Percentiles rank a stretch among this genome's conserved stretches.
phyloP scores from a whole-genome alignment of 1,140 invertebrate genomes.

The Sarcophaga peregrina region DNA sequence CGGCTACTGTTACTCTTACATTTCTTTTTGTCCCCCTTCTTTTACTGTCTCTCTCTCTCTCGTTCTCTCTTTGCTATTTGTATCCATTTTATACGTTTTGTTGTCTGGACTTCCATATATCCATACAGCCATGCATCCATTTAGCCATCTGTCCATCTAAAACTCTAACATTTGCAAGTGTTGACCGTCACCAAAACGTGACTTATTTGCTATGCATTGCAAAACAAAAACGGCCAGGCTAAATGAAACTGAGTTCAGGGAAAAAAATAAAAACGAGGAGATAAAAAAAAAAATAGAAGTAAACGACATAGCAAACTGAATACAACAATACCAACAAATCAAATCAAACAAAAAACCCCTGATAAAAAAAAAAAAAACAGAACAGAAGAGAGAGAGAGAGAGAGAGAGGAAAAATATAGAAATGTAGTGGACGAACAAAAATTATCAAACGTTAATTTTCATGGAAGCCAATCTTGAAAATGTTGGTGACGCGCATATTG shows the following conservation, averaged over 20 bases:
- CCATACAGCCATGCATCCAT: neutral
- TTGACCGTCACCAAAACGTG: conserved; percentile 30
- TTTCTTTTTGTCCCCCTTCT: no score
- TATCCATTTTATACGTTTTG: neutral
- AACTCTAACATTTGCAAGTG: conserved; percentile 42
- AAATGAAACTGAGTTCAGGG: no score
- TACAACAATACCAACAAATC: neutral
- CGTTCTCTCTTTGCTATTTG: no score
- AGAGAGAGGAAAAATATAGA: neutral
- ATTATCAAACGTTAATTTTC: conserved; percentile 23
- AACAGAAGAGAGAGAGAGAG: neutral
- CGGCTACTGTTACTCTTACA: neutral
- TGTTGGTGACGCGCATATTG: conserved; percentile 20
- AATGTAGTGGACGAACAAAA: no score
- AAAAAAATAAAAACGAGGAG: neutral
- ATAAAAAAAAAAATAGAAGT: neutral
- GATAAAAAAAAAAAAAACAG: conserved; percentile 28
- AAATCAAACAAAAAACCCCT: conserved; percentile 18
- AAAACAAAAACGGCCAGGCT: neutral
- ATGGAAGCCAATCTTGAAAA: conserved; percentile 35
- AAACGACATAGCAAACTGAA: neutral
- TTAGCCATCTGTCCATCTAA: conserved; percentile 4
- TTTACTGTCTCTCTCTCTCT: no score
- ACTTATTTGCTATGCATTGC: conserved; percentile 35
- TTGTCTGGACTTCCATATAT: neutral